Evolutionary conservation across 2,888 invertebrate species (phyloP).

Genomic region (Amphipyra tragopoginis): DNA sequence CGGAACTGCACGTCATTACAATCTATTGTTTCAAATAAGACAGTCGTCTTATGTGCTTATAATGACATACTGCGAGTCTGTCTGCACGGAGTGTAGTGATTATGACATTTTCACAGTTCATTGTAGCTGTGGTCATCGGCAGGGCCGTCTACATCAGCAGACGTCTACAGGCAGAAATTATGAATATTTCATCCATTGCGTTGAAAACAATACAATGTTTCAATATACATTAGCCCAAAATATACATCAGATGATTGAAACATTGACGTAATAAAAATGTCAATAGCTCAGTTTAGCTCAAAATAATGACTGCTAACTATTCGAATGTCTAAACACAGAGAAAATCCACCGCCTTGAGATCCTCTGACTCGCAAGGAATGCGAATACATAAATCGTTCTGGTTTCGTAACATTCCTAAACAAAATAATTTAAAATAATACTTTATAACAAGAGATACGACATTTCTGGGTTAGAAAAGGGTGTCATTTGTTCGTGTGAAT

Average conservation of each 20-base stretch:
- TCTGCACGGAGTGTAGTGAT: too few relatives aligned
- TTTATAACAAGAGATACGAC: not conserved
- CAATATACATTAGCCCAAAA: not conserved
- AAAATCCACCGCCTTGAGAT: slow-evolving; percentile 31
- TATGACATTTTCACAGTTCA: too few relatives aligned
- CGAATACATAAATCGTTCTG: slow-evolving; percentile 17
- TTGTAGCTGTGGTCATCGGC: too few relatives aligned
- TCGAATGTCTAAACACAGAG: slow-evolving; percentile 19
- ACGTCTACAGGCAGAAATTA: too few relatives aligned
- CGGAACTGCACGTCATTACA: too few relatives aligned
- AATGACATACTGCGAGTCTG: too few relatives aligned
- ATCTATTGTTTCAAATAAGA: too few relatives aligned
- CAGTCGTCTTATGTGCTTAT: too few relatives aligned
- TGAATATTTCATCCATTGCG: not conserved
- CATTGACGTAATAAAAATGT: slow-evolving; percentile 28
- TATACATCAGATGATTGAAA: slow-evolving; percentile 10
- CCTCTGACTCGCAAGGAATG: slow-evolving; percentile 13
- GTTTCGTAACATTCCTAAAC: slow-evolving; percentile 9
- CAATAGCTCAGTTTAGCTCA: slow-evolving; percentile 17
- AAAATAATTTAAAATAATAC: not conserved
- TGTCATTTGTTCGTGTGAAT: too few relatives aligned
- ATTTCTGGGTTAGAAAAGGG: not conserved
- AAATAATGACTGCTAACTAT: slow-evolving; percentile 22
- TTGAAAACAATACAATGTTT: not conserved
- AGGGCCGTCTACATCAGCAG: too few relatives aligned